phyloP scores from a whole-genome alignment of 1,140 invertebrate species.

The Drosophila novamexicana region DNA sequence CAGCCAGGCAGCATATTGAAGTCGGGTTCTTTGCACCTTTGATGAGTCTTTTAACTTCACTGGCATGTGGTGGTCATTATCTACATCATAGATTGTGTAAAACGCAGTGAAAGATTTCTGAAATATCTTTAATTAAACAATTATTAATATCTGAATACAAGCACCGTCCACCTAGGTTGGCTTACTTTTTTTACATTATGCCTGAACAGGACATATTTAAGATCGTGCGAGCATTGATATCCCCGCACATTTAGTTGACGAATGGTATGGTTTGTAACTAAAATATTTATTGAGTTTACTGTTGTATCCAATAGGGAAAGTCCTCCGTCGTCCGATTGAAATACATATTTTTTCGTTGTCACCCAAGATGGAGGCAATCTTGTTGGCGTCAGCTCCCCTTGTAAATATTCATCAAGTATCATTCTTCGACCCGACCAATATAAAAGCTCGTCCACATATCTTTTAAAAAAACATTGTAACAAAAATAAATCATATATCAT shows the following conservation, averaged over 20 bases:
- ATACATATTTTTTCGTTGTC: conserved; percentile 91
- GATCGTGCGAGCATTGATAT: conserved; percentile 91
- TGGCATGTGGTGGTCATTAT: conserved; percentile 93
- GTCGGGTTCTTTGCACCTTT: conserved; percentile 88
- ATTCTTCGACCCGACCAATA: conserved; percentile 93
- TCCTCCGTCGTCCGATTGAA: conserved; percentile 92
- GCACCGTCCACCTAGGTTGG: conserved; percentile 27
- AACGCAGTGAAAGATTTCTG: conserved; percentile 91
- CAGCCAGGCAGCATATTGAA: conserved; percentile 92
- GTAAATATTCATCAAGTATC: conserved; percentile 91
- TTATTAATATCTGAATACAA: background rate
- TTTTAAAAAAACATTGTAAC: conserved; percentile 76
- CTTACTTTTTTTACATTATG: conserved; percentile 94
- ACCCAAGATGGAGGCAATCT: conserved; percentile 91
- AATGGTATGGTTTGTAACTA: conserved; percentile 93
- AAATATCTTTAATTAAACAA: conserved; percentile 88
- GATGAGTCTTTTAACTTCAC: conserved; percentile 88
- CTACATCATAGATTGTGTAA: conserved; percentile 94
- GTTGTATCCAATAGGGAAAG: conserved; percentile 90
- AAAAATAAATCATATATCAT: too few species aligned
- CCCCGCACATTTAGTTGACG: conserved; percentile 93
- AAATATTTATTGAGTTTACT: conserved; percentile 89
- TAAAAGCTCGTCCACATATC: conserved; percentile 93
- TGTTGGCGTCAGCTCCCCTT: conserved; percentile 90
- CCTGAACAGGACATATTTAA: conserved; percentile 92